phyloP scores from a whole-genome alignment of 2,888 invertebrate species.

The Pilophorus perplexus region DNA sequence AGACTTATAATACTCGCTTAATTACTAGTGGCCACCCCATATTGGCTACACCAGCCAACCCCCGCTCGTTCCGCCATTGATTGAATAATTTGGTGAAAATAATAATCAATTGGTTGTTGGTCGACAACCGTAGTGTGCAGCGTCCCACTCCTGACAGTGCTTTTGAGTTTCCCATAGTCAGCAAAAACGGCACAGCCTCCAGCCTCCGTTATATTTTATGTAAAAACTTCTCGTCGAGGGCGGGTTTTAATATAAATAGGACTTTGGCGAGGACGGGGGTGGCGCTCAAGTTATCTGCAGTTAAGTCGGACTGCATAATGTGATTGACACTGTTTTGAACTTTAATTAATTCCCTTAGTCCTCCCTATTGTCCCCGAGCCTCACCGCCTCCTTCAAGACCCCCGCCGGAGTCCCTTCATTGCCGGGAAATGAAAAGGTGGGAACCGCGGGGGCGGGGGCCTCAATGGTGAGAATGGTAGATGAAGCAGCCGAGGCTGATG shows the following conservation, averaged over 20 bases:
- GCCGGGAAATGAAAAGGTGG: constrained; percentile 12
- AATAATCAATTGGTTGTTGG: too few relatives aligned
- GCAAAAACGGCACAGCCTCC: too few relatives aligned
- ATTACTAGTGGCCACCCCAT: too few relatives aligned
- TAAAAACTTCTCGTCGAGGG: constrained; percentile 27
- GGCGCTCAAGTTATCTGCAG: constrained; percentile 43
- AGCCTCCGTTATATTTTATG: constrained; percentile 26
- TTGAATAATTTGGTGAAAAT: too few relatives aligned
- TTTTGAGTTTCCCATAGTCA: too few relatives aligned
- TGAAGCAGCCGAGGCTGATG: not conserved
- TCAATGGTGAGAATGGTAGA: not conserved
- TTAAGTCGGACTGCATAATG: constrained; percentile 46
- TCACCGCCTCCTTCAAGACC: too few relatives aligned
- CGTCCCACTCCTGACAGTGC: too few relatives aligned
- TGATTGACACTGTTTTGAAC: constrained; percentile 46
- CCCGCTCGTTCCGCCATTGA: too few relatives aligned
- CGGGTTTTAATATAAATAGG: constrained; percentile 43
- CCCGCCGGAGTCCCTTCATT: not conserved
- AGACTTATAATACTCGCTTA: too few relatives aligned
- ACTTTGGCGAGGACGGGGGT: constrained; percentile 10
- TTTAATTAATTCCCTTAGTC: constrained; percentile 45
- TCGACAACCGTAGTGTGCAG: too few relatives aligned
- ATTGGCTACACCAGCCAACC: too few relatives aligned
- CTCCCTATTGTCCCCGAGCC: constrained; percentile 35
- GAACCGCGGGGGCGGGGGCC: not conserved